These are phyloP conservation scores for Scaptomyza pallida DNA, from an alignment of 1,140 invertebrate genomes.

Conservation along the genomic window DNA sequence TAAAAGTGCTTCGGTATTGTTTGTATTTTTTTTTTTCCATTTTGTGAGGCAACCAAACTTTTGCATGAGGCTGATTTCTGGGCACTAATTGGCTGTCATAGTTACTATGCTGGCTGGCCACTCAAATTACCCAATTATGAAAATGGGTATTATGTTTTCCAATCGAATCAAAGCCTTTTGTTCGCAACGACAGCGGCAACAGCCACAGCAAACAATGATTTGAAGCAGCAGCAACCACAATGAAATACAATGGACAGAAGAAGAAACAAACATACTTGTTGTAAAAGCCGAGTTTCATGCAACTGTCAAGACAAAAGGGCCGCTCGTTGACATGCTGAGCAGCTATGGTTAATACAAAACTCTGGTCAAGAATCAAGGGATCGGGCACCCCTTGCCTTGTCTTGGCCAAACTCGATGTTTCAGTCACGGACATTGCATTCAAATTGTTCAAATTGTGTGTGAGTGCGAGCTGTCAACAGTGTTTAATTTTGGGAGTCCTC, in stretches of 20 bases:
- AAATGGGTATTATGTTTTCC: slow-evolving; percentile 48
- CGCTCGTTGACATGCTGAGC: slow-evolving; percentile 54
- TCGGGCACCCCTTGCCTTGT: neutral
- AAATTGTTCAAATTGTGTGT: slow-evolving; percentile 70
- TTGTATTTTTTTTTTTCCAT: neutral
- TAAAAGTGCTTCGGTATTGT: too few relatives aligned
- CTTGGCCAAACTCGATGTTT: neutral
- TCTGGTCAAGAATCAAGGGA: neutral
- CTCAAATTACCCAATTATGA: slow-evolving; percentile 77
- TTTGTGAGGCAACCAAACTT: neutral
- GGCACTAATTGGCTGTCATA: slow-evolving; percentile 60
- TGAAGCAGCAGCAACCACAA: slow-evolving; percentile 23
- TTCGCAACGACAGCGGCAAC: slow-evolving; percentile 51
- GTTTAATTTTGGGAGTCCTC: slow-evolving; percentile 67
- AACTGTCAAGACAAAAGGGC: slow-evolving; percentile 71
- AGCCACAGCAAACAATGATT: slow-evolving; percentile 42
- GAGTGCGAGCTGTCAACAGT: slow-evolving; percentile 80
- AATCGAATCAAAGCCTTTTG: slow-evolving; percentile 52
- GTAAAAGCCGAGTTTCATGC: slow-evolving; percentile 47
- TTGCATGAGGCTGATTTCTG: neutral
- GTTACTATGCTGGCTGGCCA: slow-evolving; percentile 54
- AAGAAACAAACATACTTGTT: slow-evolving; percentile 23
- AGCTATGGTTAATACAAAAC: slow-evolving; percentile 35
- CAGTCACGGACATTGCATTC: slow-evolving; percentile 47
- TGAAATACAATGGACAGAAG: slow-evolving; percentile 25